phyloP scores from a whole-genome alignment of 2,888 invertebrate species.

The Blastobasis adustella region DNA sequence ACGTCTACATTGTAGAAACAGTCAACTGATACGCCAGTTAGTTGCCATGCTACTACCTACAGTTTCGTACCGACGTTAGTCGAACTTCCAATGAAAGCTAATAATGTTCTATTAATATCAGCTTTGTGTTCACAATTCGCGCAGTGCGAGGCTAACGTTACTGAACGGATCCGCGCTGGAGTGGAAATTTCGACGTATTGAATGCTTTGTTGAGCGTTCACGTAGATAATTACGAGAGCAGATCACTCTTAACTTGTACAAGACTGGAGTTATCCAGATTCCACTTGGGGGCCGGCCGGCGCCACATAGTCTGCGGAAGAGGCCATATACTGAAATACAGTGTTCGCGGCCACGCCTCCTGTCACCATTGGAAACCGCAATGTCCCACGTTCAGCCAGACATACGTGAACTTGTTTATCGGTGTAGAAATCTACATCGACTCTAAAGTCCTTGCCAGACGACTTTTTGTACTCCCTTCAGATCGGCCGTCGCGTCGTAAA shows the following conservation, averaged over 20 bases:
- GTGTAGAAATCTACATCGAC: too few species aligned
- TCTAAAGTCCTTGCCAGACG: too few species aligned
- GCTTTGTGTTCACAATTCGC: constrained; percentile 8
- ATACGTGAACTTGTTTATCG: too few species aligned
- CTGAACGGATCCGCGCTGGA: constrained; percentile 12
- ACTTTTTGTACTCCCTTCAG: too few species aligned
- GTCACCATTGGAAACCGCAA: constrained; percentile 3
- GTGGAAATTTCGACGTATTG: constrained; percentile 15
- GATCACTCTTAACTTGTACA: background rate
- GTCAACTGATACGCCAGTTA: too few species aligned
- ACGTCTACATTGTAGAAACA: too few species aligned
- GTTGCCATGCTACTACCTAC: too few species aligned
- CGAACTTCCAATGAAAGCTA: background rate
- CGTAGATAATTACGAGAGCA: constrained; percentile 16
- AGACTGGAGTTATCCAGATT: constrained; percentile 29
- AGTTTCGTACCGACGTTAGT: background rate
- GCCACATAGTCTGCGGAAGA: constrained; percentile 39
- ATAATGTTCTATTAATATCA: constrained; percentile 6
- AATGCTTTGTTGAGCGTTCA: constrained; percentile 18
- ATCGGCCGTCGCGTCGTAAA: too few species aligned
- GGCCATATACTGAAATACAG: constrained; percentile 14
- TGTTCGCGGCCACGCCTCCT: constrained; percentile 26
- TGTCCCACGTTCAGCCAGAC: too few species aligned
- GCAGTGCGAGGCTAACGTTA: constrained; percentile 12
- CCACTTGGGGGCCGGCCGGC: constrained; percentile 38